Base-by-base conservation (phyloP, 2,888 invertebrate genomes). In the Drosophila rubida region DNA sequence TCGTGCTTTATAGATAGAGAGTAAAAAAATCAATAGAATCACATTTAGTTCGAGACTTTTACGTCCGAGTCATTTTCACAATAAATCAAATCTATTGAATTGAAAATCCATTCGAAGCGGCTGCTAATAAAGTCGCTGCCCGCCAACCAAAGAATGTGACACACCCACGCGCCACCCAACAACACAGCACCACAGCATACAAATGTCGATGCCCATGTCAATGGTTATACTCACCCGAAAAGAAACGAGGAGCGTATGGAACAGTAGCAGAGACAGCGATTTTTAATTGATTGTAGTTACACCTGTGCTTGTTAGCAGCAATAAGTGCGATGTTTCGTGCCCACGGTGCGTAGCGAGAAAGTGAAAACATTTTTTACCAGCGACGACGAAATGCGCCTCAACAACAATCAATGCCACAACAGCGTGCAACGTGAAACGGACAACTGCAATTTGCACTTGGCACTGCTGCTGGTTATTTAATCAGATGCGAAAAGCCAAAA, bases 291-390 rank as follows among this genome's bases (percentile, higher is more conserved):
- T 54, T 62, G 16, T 63, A 35, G 51, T 63, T 62, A 41, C 53
- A 63, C 58, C 65, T 64, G 50, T 53, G 60, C 57, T 60, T 80
- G 49, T 11, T 64, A 32, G 63, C 61, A 32, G 63, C 61, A 60
- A 59, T 63, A 78, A 69, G 71, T 70, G 69, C 70, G 64, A 84
- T 74, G 61, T 75, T 67, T 78, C 85, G 82, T 79, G 76, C 67
- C 75, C 79, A 75, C 66, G 78, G 63, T 76, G 79, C 72, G 78
- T 80, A 63, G 62, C 82, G 83, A 77, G 80, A 78, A 84, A 84
- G 78, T 81, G 88, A 80, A 87, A 90, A 80, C 91, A 90, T 90
- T 86, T 83, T 79, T 83, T 79, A 46, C 62, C 27, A 79, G 50
- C 62, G 69, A 69, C 62, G 88, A 76, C 63, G 23, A 50, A 27